These are phyloP conservation scores for Phalacrocorax pelagicus DNA, from an alignment of 2,113 vertebrate species.

Conservation along the genomic window DNA sequence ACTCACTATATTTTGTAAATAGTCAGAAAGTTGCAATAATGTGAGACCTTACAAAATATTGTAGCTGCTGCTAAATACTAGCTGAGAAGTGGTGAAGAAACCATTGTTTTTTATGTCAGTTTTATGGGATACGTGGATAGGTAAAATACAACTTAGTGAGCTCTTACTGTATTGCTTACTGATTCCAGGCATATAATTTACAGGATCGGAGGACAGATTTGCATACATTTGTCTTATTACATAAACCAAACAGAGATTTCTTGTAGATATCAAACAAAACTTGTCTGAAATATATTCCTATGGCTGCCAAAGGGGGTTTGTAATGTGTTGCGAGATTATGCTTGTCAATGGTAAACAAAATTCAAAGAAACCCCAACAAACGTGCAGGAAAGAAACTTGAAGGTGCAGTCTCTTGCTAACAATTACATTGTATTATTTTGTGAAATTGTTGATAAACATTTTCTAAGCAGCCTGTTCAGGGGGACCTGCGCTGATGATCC, in stretches of 20 bases:
- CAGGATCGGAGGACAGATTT: slow-evolving; percentile 15
- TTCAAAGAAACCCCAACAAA: not conserved
- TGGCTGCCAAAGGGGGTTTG: not conserved
- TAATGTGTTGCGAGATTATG: not conserved
- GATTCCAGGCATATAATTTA: slow-evolving; percentile 31
- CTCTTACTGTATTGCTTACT: slow-evolving; percentile 32
- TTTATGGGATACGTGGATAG: slow-evolving; percentile 17
- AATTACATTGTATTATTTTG: not conserved
- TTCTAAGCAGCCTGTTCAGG: not conserved
- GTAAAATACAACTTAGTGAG: slow-evolving; percentile 31
- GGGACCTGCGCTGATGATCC: slow-evolving; percentile 74
- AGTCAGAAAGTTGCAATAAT: slow-evolving; percentile 20
- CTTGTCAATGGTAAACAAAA: slow-evolving; percentile 13
- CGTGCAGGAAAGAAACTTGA: not conserved
- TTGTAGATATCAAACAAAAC: slow-evolving; percentile 57
- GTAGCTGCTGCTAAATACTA: slow-evolving; percentile 22
- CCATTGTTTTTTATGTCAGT: slow-evolving; percentile 30
- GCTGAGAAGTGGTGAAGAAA: not conserved
- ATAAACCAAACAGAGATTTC: slow-evolving; percentile 44
- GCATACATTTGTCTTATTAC: slow-evolving; percentile 51
- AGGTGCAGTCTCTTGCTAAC: not conserved
- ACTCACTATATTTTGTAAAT: slow-evolving; percentile 12
- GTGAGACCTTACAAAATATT: not conserved
- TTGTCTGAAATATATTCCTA: not conserved
- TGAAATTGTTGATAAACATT: slow-evolving; percentile 9